Conservation (phyloP, 64 coral and sea anemone species). For the Pocillopora damicornis region DNA sequence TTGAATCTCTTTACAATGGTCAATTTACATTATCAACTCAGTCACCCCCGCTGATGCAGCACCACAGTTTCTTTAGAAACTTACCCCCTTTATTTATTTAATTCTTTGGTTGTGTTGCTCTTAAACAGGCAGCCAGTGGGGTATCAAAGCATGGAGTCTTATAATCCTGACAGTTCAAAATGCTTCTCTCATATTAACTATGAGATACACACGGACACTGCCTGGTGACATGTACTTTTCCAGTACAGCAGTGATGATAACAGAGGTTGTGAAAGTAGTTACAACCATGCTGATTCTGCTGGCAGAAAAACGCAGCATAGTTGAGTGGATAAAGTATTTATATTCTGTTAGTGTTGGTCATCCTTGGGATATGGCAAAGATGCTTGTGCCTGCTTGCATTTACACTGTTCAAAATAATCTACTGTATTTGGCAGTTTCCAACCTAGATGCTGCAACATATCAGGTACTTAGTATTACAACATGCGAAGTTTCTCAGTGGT, state of each 20-base stretch:
- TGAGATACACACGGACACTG: conserved; percentile 86
- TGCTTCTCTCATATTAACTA: conserved; percentile 75
- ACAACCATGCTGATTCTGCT: conserved; percentile 65
- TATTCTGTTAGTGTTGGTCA: conserved; percentile 58
- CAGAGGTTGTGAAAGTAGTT: conserved; percentile 76
- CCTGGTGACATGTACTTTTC: conserved; percentile 84
- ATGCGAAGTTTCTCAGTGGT: neutral
- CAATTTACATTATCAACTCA: too few species aligned
- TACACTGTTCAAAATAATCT: conserved; percentile 97
- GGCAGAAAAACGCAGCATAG: conserved; percentile 41
- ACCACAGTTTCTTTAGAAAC: too few species aligned
- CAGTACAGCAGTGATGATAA: conserved; percentile 83
- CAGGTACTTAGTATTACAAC: conserved; percentile 51
- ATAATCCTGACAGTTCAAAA: conserved; percentile 90
- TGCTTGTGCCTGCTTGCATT: conserved; percentile 79
- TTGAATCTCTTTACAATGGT: too few species aligned
- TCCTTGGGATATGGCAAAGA: conserved; percentile 72
- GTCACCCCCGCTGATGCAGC: too few species aligned
- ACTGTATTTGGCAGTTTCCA: conserved; percentile 93
- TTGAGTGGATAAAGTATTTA: conserved; percentile 50
- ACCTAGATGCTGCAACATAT: conserved; percentile 95
- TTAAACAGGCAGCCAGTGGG: conserved; percentile 36
- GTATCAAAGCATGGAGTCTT: conserved; percentile 84
- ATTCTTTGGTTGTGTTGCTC: neutral
- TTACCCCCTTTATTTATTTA: neutral